Conservation (phyloP, 2,113 vertebrate genomes). For the Seriola dumerili region DNA sequence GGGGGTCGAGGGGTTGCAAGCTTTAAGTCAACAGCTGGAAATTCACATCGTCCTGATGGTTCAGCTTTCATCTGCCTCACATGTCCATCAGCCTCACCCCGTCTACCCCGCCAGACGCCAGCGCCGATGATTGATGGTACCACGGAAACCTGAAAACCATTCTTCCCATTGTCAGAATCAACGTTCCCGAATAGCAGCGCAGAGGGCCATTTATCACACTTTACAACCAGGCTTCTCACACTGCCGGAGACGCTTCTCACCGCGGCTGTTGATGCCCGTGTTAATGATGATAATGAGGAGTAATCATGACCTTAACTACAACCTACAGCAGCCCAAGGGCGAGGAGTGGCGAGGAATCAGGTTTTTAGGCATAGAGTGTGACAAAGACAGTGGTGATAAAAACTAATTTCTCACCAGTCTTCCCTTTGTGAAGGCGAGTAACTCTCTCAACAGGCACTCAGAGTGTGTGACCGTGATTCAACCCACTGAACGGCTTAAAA, state of each 20-base stretch:
- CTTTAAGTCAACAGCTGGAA: slow-evolving; percentile 52
- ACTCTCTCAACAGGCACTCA: not conserved
- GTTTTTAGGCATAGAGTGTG: not conserved
- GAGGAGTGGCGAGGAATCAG: slow-evolving; percentile 7
- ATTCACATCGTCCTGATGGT: slow-evolving; percentile 32
- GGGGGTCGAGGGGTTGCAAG: slow-evolving; percentile 19
- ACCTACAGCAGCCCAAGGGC: slow-evolving; percentile 35
- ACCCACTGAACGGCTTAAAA: not conserved
- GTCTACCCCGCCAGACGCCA: slow-evolving; percentile 44
- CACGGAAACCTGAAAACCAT: slow-evolving; percentile 47
- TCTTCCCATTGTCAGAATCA: slow-evolving; percentile 42
- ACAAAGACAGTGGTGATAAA: slow-evolving; percentile 30
- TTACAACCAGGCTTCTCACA: slow-evolving; percentile 47
- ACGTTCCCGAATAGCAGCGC: slow-evolving; percentile 30
- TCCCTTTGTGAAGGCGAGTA: slow-evolving; percentile 7
- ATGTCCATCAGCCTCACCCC: slow-evolving; percentile 37
- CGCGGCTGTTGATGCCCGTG: not conserved
- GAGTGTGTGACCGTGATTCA: not conserved
- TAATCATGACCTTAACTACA: slow-evolving; percentile 26
- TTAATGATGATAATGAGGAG: slow-evolving; percentile 38
- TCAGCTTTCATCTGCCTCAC: slow-evolving; percentile 39
- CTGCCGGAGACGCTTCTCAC: slow-evolving; percentile 24
- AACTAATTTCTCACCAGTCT: slow-evolving; percentile 24
- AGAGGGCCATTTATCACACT: slow-evolving; percentile 42
- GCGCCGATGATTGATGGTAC: slow-evolving; percentile 52